Percentiles rank a stretch among this genome's conserved stretches.
Evolutionary conservation across 1,140 invertebrate species (phyloP).

Genomic region (Bilobella aurantiaca): DNA sequence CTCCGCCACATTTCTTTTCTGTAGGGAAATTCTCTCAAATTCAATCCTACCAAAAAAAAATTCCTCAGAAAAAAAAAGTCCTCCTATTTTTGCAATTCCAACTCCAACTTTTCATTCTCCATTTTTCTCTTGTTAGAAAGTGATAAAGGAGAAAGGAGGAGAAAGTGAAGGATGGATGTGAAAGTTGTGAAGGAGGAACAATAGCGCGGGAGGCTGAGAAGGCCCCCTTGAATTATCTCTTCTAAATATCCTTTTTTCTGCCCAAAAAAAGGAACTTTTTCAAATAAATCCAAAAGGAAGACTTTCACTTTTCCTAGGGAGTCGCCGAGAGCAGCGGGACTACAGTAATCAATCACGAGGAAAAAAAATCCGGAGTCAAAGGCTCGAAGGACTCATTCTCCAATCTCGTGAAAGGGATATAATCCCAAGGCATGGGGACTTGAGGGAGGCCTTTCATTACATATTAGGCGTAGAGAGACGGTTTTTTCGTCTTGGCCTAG

Average conservation of each 20-base stretch:
- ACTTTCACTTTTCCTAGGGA: no score
- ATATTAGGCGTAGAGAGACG: background rate
- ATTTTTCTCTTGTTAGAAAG: background rate
- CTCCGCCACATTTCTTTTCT: no score
- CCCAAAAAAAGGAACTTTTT: no score
- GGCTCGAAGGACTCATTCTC: background rate
- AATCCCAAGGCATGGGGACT: background rate
- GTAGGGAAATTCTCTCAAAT: no score
- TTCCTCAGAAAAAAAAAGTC: no score
- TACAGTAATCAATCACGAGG: background rate
- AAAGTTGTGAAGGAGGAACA: background rate
- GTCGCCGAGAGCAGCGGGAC: background rate
- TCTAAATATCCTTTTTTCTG: slow-evolving; percentile 7
- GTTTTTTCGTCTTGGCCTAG: background rate
- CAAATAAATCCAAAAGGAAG: no score
- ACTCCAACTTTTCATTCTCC: background rate
- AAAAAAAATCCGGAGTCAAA: background rate
- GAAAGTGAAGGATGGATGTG: background rate
- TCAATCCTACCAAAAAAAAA: no score
- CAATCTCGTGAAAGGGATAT: background rate
- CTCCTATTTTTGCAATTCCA: background rate
- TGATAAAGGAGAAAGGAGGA: background rate
- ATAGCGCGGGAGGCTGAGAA: background rate
- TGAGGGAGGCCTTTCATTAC: background rate
- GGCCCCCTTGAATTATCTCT: background rate